A percentile compares a stretch with the other conserved stretches of the same genome.
Conservation (phyloP, 2,888 invertebrate species). For the Ashinkailepas kermadecensis region DNA sequence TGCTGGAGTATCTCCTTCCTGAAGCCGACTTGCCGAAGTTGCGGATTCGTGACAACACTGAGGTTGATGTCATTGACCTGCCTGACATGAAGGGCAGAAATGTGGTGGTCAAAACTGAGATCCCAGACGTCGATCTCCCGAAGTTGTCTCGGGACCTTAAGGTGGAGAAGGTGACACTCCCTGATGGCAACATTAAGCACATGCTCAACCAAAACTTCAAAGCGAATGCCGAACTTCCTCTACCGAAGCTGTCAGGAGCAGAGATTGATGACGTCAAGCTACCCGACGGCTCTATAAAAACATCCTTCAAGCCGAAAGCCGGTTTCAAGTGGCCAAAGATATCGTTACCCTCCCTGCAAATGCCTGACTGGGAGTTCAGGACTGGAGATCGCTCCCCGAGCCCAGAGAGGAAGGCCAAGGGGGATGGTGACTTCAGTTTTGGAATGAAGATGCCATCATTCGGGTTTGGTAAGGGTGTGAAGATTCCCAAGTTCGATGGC, state of each 20-base stretch:
- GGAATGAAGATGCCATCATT: constrained; percentile 9
- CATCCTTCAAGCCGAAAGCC: not conserved
- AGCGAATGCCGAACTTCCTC: not conserved
- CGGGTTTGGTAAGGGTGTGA: not conserved
- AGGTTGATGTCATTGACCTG: too few relatives aligned
- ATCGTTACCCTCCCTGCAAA: not conserved
- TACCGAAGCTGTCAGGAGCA: constrained; percentile 5
- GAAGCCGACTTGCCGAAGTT: too few relatives aligned
- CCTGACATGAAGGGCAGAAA: too few relatives aligned
- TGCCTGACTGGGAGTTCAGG: constrained; percentile 10
- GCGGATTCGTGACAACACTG: too few relatives aligned
- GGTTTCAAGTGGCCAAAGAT: constrained; percentile 12
- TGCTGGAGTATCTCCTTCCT: too few relatives aligned
- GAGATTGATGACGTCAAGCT: not conserved
- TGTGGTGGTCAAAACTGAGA: not conserved
- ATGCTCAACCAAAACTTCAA: not conserved
- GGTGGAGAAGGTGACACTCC: not conserved
- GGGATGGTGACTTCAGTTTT: not conserved
- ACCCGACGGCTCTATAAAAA: not conserved
- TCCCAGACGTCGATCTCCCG: not conserved
- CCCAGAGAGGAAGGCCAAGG: not conserved
- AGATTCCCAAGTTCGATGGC: constrained; percentile 5
- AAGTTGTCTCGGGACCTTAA: not conserved
- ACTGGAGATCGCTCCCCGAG: not conserved
- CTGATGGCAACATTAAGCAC: not conserved